These are phyloP conservation scores for Phaethon lepturus DNA, from an alignment of 2,113 vertebrate species.

Conservation along the genomic window DNA sequence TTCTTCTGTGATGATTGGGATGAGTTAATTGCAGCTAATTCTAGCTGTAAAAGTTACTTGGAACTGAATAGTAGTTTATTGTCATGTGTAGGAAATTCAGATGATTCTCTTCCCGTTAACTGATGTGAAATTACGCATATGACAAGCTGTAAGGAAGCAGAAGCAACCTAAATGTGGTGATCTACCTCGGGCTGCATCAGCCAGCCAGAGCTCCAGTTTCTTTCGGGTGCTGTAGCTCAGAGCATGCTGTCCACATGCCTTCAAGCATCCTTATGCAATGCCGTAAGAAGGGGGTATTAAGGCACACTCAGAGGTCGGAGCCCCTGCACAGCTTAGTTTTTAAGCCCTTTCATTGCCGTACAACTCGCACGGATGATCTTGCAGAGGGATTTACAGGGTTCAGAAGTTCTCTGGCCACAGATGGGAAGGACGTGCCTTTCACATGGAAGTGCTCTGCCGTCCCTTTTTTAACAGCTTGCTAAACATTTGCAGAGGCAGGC, in stretches of 20 bases:
- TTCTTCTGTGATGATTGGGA: background rate
- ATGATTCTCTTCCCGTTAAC: background rate
- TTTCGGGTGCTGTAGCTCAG: background rate
- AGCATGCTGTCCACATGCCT: rapidly evolving
- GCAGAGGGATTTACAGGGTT: slow-evolving; percentile 26
- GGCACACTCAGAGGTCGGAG: slow-evolving; percentile 32
- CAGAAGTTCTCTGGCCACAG: slow-evolving; percentile 35
- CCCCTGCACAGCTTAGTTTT: slow-evolving; percentile 49
- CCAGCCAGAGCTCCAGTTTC: background rate
- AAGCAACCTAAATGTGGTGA: background rate
- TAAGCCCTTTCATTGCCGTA: slow-evolving; percentile 22
- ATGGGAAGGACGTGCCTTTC: background rate
- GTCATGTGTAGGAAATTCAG: background rate
- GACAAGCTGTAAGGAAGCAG: background rate
- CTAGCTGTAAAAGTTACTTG: background rate
- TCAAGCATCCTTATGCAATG: slow-evolving; percentile 11
- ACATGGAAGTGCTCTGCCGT: background rate
- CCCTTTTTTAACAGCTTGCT: slow-evolving; percentile 4
- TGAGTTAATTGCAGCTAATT: background rate
- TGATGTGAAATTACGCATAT: background rate
- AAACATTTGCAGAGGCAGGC: slow-evolving; percentile 1
- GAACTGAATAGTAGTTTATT: background rate
- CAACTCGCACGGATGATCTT: background rate
- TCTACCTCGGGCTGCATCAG: background rate
- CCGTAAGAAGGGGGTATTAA: slow-evolving; percentile 48